These are phyloP conservation scores for Andricus curvator DNA, from an alignment of 2,888 invertebrate genomes.

Conservation along the genomic window DNA sequence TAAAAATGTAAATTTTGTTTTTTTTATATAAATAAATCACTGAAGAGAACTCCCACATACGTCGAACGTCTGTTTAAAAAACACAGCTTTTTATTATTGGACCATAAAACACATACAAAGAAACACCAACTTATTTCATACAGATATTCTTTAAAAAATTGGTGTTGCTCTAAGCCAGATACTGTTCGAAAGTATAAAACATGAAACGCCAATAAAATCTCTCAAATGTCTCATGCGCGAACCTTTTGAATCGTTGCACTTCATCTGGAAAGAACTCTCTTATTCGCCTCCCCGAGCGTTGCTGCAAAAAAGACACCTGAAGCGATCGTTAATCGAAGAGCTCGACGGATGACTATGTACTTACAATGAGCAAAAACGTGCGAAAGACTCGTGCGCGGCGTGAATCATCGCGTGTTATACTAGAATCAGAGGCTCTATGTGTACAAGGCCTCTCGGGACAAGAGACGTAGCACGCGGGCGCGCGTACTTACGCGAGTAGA, in stretches of 20 bases:
- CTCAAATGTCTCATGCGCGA: no score
- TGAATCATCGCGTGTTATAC: slow-evolving; percentile 56
- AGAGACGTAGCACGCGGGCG: neutral
- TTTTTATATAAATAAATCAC: no score
- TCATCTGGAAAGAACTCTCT: neutral
- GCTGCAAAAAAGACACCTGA: slow-evolving; percentile 60
- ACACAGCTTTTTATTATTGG: no score
- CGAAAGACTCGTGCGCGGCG: slow-evolving; percentile 63
- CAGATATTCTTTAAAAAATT: no score
- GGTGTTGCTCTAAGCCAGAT: no score
- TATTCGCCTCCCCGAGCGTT: slow-evolving; percentile 25
- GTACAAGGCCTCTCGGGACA: slow-evolving; percentile 3
- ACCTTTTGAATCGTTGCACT: neutral
- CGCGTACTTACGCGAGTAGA: neutral
- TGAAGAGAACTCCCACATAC: no score
- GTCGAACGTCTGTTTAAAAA: no score
- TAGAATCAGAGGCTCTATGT: slow-evolving; percentile 17
- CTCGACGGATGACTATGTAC: slow-evolving; percentile 55
- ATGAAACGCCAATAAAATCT: no score
- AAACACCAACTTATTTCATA: no score
- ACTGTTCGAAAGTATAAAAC: no score
- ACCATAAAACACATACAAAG: no score
- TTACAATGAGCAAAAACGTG: slow-evolving; percentile 65
- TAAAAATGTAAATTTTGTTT: no score
- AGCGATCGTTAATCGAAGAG: slow-evolving; percentile 67